Evolutionary conservation across 2,113 vertebrate genomes (phyloP), one percentile per base, ranked within the genome.

Genomic region (Anolis carolinensis): DNA sequence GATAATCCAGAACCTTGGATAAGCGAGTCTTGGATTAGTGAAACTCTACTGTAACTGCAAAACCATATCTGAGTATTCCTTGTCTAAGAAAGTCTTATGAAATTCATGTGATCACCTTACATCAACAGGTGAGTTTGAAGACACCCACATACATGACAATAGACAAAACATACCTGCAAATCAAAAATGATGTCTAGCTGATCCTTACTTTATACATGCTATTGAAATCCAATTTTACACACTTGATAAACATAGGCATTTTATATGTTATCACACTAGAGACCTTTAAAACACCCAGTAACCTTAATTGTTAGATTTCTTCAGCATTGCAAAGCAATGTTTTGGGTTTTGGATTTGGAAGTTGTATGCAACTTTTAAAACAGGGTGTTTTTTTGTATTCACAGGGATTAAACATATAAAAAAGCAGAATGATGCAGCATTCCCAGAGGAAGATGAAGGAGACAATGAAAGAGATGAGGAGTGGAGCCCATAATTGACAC

Each of bases 361-460:
- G 5, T 1, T 11, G 36, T 77, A 78, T 16, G 36, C 21, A n/a
- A 21, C 32, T 89, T 90, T 93, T 94, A 92, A 86, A 74, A 0
- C 36, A 13, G n/a, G 62, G 62, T 63, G 39, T 79, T 20, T 91
- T 92, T 94, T 63, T 96, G 0, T 93, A 48, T 93, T 97, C 96
- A 89, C 94, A 97, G 96, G 96, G 82, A 95, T 97, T 90, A 97
- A 97, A 81, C 96, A 97, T n/a, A 92, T 96, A 94, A 97, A 96
- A 95, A 96, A 90, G 27, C 96, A 96, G 94, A 96, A 92, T 20
- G 95, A 95, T 7, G 92, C 96, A 7, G 89, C 94, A 0, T 96
- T 97, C 84, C 97, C 95, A 55, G 97, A 97, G 70, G 97, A 97
- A 94, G 97, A 97, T 52, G 97, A 97, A 80, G 93, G 92, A 6